Evolutionary conservation across 2,797 vertebrate genomes (phyloP).

Genomic region (Siniperca undulata): DNA sequence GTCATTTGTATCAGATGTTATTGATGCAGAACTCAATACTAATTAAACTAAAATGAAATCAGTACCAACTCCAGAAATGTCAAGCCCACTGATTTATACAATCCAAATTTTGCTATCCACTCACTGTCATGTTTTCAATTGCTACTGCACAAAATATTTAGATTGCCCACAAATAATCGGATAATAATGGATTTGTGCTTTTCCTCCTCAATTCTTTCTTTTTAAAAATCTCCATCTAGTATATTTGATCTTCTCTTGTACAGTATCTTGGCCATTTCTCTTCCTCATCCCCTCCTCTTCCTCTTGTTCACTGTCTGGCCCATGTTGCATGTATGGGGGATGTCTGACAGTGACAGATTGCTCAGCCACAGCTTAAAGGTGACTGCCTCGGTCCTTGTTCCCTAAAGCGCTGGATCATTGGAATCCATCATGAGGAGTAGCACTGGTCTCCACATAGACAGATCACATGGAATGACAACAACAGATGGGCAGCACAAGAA

Average conservation of each 20-base stretch:
- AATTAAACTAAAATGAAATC: slow-evolving; percentile 41
- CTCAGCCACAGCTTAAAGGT: slow-evolving; percentile 81
- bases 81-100: slow-evolving; percentile 1
- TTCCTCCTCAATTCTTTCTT: not conserved
- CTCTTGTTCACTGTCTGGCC: slow-evolving; percentile 71
- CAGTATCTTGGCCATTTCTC: slow-evolving; percentile 40
- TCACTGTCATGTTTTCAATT: not conserved
- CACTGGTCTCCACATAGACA: slow-evolving; percentile 55
- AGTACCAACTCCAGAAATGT: slow-evolving; percentile 11
- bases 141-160: not conserved
- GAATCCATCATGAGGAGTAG: slow-evolving; percentile 77
- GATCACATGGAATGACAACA: slow-evolving; percentile 57
- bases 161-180: not conserved
- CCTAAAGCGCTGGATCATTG: slow-evolving; percentile 78
- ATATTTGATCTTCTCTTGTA: slow-evolving; percentile 23
- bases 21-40: slow-evolving; percentile 50
- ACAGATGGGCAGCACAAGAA: slow-evolving; percentile 35
- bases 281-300: slow-evolving; percentile 50
- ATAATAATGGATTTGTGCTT: not conserved
- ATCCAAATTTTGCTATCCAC: not conserved
- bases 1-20: slow-evolving; percentile 15
- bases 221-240: not conserved
- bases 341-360: slow-evolving; percentile 82
- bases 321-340: slow-evolving; percentile 61
- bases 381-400: slow-evolving; percentile 80